Base-by-base conservation (phyloP, 92 coral and sea anemone species). In the Actinostola sp. region DNA sequence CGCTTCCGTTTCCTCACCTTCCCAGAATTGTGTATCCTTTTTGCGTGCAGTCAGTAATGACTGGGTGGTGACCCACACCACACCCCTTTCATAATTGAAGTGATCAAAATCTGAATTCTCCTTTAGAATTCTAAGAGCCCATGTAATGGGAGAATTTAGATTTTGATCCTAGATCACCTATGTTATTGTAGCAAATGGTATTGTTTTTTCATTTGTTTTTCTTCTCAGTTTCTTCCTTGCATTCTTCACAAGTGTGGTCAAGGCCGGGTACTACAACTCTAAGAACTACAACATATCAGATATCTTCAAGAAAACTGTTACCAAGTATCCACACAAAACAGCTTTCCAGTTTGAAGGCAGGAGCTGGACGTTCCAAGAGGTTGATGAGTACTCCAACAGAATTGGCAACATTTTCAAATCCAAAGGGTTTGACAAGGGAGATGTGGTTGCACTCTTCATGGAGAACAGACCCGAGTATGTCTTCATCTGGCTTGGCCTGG, bases 351-450 rank as follows among this genome's bases (percentile, higher is more conserved):
- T 93, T 79, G 98, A 93, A 73, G 89, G 86, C 66, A 82, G 71
- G 45, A 76, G 80, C 3, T 93, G 98, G 98, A 84, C 98, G 51
- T 90, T 93, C 73, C 77, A 88, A 69, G 98, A 93, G 45, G 92
- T 84, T 1, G 97, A 93, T 17, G 86, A 86, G 20, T 90, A 81
- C 58, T 80, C 98, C n/a, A 93, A 93, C 82, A 82, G 80, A 58
- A 67, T 93, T 32, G 98, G 92, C 24, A 90, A 93, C 74, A 91
- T 78, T 61, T 93, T 90, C 84, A 86, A 85, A 74, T 81, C 89
- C 43, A 71, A 80, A 35, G 97, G 97, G 21, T 91, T 73, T 84
- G 61, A 65, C 55, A 93, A 93, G 61, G 98, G 98, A 24, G 98
- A 93, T 41, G 92, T 85, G 16, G 89, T 93, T 16, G 93, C 93